Conservation (phyloP, 2,888 invertebrate genomes). For the Pammene aurita region DNA sequence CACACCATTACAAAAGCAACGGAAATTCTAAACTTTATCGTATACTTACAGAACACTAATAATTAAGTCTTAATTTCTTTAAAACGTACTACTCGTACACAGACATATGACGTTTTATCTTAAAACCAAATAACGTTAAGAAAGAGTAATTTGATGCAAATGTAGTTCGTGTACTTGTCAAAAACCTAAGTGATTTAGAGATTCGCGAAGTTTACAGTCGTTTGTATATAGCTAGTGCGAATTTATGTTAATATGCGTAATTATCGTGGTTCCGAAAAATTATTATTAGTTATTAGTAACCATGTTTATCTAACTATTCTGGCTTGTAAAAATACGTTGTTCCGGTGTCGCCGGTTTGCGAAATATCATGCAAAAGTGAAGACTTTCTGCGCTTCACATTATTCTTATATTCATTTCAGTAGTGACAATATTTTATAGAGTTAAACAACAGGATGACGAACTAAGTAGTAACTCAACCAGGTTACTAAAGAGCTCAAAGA, state of each 20-base stretch:
- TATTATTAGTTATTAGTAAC: constrained; percentile 26
- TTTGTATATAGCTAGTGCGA: not conserved
- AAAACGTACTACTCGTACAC: no score
- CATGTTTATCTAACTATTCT: constrained; percentile 13
- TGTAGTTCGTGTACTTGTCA: not conserved
- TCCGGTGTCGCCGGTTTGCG: constrained; percentile 14
- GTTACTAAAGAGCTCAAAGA: no score
- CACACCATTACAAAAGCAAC: no score
- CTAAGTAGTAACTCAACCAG: no score
- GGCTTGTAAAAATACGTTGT: constrained; percentile 9
- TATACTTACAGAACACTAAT: no score
- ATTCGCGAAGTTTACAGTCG: not conserved
- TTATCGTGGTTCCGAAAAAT: constrained; percentile 34
- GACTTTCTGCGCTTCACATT: not conserved
- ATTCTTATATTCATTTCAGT: not conserved
- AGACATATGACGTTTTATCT: not conserved
- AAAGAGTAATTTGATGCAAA: no score
- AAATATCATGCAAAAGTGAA: not conserved
- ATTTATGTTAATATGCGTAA: constrained; percentile 25
- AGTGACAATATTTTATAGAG: no score
- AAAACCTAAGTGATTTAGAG: not conserved
- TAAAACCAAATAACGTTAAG: not conserved
- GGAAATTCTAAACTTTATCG: no score
- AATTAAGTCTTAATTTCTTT: no score
- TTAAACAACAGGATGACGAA: no score